Percentiles rank a stretch among this genome's conserved stretches.
phyloP scores from a whole-genome alignment of 23 tunicate species.

The Trididemnum miniatum region DNA sequence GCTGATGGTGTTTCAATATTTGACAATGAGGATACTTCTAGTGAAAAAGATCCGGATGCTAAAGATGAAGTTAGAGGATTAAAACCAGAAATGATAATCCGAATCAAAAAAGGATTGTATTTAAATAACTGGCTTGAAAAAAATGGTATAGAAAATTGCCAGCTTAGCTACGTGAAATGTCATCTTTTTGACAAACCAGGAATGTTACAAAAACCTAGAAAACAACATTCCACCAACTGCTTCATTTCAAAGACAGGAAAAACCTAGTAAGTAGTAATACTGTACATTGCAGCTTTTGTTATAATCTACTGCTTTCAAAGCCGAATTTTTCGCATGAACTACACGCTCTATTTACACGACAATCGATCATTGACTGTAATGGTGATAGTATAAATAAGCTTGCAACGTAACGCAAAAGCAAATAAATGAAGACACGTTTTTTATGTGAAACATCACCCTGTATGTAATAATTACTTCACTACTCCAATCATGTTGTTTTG shows the following conservation, averaged over 20 bases:
- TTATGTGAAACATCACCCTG: too few species aligned
- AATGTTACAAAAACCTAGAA: conserved; percentile 9
- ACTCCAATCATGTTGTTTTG: too few species aligned
- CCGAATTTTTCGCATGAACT: too few species aligned
- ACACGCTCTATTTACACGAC: too few species aligned
- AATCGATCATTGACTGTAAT: too few species aligned
- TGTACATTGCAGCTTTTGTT: too few species aligned
- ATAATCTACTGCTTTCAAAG: too few species aligned
- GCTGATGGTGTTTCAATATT: conserved; percentile 2
- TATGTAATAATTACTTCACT: too few species aligned
- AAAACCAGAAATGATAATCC: background rate
- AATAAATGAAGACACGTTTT: too few species aligned
- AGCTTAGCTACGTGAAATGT: conserved; percentile 4
- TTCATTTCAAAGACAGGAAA: background rate
- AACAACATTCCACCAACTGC: background rate
- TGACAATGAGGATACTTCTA: background rate
- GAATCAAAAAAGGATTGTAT: background rate
- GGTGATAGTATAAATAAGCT: too few species aligned
- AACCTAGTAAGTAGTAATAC: background rate
- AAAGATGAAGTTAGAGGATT: background rate
- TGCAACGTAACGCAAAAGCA: too few species aligned
- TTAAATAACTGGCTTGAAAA: background rate
- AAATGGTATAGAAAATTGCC: background rate
- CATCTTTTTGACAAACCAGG: background rate
- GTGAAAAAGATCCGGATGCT: background rate